Base-by-base conservation (phyloP, 2,113 vertebrate genomes). In the Hemiscyllium ocellatum region DNA sequence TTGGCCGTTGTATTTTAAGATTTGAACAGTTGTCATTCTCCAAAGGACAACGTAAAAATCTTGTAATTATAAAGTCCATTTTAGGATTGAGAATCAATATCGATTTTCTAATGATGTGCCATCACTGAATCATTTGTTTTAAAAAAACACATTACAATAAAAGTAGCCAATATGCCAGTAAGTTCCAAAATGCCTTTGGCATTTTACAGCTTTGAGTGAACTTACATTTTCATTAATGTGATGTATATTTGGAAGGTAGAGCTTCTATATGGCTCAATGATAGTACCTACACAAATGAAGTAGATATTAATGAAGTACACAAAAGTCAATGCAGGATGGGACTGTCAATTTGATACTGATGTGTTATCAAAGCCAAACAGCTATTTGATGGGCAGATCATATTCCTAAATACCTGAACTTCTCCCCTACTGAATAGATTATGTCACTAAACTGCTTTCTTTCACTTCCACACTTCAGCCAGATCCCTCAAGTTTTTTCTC, bases 391-490 rank as follows among this genome's bases (percentile, higher is more conserved):
- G 69, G n/a, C 65, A 68, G 7, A 42, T 94, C 66, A 47, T n/a
- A 94, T 94, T 94, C 65, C 33, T 69, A 37, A 94, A 68, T 94
- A 20, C 91, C 65, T 94, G 91, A 94, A 69, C 56, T 20, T 94
- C 33, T 10, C 61, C 91, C 69, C 91, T 68, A 10, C 66, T 94
- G 91, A 94, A 94, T 94, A 47, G n/a, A 68, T 94, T 94, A 66
- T 94, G 56, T 29, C 65, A 68, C 65, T 68, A 19, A 94, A 47
- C 65, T 94, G n/a, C 65, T 69, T 68, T 68, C 68, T 94, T 94
- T 94, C 91, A 94, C n/a, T 94, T 68, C 91, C 69, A 66, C 37
- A 69, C 2, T 94, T 94, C n/a, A 94, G 68, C 19, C 91, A 94
- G 68, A 94, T 94, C 91, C 65, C 91, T 42, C 20, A 22, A 68